phyloP scores from a whole-genome alignment of 2,797 vertebrate genomes.

The Acropternis orthonyx region DNA sequence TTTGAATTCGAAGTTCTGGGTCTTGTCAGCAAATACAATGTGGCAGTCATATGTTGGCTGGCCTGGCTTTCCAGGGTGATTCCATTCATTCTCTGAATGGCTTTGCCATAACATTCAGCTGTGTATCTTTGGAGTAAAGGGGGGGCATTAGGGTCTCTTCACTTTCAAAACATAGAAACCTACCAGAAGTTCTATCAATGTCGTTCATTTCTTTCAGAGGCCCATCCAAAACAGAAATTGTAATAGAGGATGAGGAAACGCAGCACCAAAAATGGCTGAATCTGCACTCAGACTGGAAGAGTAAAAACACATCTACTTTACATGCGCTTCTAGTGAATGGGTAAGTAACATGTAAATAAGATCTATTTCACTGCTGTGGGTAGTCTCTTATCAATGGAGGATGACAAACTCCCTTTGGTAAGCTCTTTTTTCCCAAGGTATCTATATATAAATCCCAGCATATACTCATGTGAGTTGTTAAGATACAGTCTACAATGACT shows the following conservation, averaged over 20 bases:
- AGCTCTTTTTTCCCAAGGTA: not conserved
- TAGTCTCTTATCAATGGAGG: not conserved
- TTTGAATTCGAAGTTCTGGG: not conserved
- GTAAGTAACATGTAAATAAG: slow-evolving; percentile 67
- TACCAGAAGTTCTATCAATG: not conserved
- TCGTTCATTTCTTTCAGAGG: slow-evolving; percentile 71
- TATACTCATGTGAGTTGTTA: not conserved
- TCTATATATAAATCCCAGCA: not conserved
- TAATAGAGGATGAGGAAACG: slow-evolving; percentile 66
- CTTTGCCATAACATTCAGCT: not conserved
- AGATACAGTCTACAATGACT: not conserved
- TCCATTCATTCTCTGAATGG: not conserved
- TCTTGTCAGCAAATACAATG: not conserved
- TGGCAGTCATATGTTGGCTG: not conserved
- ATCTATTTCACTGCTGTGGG: not conserved
- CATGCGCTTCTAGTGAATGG: slow-evolving; percentile 85
- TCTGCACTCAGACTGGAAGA: slow-evolving; percentile 82
- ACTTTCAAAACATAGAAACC: not conserved
- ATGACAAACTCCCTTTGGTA: not conserved
- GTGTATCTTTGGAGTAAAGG: not conserved
- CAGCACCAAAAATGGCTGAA: slow-evolving; percentile 84
- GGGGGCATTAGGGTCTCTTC: not conserved
- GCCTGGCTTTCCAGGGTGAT: not conserved
- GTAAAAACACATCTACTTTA: slow-evolving; percentile 80
- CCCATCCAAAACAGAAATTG: slow-evolving; percentile 74